Percentiles rank a stretch among this genome's conserved stretches.
Evolutionary conservation across 2,113 vertebrate genomes (phyloP).

Genomic region (Cyanoliseus patagonus): DNA sequence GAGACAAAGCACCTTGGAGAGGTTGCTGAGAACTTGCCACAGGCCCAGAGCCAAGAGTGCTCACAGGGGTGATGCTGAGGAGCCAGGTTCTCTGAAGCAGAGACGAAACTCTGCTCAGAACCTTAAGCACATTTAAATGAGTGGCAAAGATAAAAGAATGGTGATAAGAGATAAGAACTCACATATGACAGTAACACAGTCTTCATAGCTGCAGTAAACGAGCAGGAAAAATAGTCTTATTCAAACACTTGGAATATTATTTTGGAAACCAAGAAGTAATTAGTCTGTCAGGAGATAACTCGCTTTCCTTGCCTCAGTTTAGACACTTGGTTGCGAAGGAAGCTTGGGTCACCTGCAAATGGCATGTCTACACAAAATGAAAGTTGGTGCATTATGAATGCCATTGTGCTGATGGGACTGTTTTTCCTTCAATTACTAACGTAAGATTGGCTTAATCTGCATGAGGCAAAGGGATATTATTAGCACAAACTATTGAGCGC

Average conservation of each 20-base stretch:
- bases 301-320: background rate
- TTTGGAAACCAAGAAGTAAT: conserved; percentile 50
- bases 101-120: background rate
- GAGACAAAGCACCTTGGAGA: background rate
- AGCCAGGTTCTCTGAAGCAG: background rate
- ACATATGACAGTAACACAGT: conserved; percentile 5
- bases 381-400: background rate
- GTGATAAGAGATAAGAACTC: conserved; percentile 45
- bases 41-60: background rate
- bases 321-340: background rate
- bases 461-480: background rate
- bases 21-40: background rate
- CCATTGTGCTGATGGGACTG: background rate
- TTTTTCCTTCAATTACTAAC: background rate
- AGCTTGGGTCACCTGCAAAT: background rate
- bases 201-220: background rate
- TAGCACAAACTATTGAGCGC: background rate
- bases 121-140: conserved; percentile 32
- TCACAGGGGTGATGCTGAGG: background rate
- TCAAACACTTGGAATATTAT: background rate
- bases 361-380: background rate
- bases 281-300: conserved; percentile 17
- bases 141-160: conserved; percentile 46
- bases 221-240: conserved; percentile 37
- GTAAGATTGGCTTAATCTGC: background rate